Evolutionary conservation across 2,888 invertebrate genomes (phyloP).

Genomic region (Glomeris marginata): DNA sequence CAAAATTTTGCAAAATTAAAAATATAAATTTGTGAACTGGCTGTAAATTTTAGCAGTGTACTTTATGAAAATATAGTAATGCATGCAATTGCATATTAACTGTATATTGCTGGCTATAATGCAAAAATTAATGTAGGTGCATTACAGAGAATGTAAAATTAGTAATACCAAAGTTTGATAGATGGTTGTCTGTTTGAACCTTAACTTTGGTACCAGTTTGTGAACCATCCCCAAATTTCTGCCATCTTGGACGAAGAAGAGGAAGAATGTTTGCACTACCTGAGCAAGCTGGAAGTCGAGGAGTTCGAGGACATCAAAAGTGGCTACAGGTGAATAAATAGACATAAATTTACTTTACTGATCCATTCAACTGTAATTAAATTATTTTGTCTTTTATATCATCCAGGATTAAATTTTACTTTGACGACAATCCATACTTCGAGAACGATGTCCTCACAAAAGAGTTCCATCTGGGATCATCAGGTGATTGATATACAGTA

Average conservation of each 20-base stretch:
- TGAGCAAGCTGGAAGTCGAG: conserved; percentile 60
- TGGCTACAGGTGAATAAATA: conserved; percentile 41
- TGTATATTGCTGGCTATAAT: no score
- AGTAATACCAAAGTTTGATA: no score
- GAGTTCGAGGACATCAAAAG: conserved; percentile 76
- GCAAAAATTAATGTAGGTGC: no score
- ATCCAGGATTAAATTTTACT: conserved; percentile 50
- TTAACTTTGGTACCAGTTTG: conserved; percentile 41
- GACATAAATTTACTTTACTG: no score
- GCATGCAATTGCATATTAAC: no score
- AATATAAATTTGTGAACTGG: no score
- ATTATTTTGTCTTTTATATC: conserved; percentile 3
- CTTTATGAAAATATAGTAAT: no score
- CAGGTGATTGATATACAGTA: conserved; percentile 31
- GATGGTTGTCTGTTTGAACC: no score
- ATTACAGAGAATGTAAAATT: no score
- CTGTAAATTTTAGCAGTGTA: no score
- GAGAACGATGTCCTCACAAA: conserved; percentile 62
- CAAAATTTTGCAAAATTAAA: no score
- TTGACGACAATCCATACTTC: conserved; percentile 68
- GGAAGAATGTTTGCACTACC: conserved; percentile 57
- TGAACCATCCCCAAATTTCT: conserved; percentile 72
- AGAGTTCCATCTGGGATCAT: conserved; percentile 54
- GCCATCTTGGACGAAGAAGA: conserved; percentile 65
- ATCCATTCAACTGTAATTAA: no score